phyloP scores from a whole-genome alignment of 2,113 vertebrate genomes.

The Amphiprion percula region DNA sequence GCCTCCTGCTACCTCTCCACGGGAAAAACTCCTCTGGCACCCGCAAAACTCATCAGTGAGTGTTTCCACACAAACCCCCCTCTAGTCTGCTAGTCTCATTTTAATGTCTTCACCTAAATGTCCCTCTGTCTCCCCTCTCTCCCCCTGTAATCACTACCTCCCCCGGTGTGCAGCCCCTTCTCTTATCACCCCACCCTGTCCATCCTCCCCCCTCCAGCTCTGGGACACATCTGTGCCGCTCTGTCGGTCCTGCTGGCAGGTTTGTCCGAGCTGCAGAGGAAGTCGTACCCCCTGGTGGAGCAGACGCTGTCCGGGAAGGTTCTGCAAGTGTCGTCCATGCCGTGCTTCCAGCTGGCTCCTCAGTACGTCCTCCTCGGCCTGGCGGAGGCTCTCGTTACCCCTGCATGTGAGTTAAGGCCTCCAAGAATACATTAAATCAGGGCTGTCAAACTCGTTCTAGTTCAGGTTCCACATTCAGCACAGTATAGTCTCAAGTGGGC shows the following conservation, averaged over 20 bases:
- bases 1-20: constrained; percentile 78
- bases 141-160: constrained; percentile 28
- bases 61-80: background rate
- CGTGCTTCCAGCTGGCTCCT: constrained; percentile 89
- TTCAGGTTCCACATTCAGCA: no score
- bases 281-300: constrained; percentile 86
- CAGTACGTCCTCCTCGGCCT: constrained; percentile 93
- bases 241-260: constrained; percentile 88
- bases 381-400: constrained; percentile 92
- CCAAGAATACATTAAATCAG: background rate
- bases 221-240: constrained; percentile 87
- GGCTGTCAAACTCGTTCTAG: no score
- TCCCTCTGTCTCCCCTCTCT: constrained; percentile 15
- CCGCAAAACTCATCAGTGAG: constrained; percentile 88
- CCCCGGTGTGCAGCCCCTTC: constrained; percentile 54
- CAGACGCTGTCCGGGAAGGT: constrained; percentile 88
- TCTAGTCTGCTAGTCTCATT: background rate
- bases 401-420: constrained; percentile 86
- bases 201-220: constrained; percentile 79
- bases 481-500: no score
- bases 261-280: constrained; percentile 90
- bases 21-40: constrained; percentile 77
- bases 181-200: constrained; percentile 64
- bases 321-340: constrained; percentile 91
- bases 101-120: constrained; percentile 28